Evolutionary conservation across 1,140 invertebrate species (phyloP).

Genomic region (Drosophila subobscura): DNA sequence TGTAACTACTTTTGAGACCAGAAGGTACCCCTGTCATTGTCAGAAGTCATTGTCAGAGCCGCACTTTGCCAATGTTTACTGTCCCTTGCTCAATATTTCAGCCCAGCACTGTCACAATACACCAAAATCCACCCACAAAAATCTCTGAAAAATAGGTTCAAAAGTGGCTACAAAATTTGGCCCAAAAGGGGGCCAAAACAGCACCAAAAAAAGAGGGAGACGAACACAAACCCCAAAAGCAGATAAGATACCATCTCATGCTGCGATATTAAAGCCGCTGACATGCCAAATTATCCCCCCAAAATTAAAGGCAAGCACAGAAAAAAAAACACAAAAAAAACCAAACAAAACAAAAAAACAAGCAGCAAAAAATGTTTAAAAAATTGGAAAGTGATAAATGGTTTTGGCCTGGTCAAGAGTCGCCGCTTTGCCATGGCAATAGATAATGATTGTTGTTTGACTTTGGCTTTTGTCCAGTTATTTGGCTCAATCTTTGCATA

Average conservation of each 20-base stretch:
- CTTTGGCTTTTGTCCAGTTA: slow-evolving; percentile 57
- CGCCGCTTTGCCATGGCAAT: not conserved
- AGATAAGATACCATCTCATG: slow-evolving; percentile 33
- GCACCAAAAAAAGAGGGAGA: not conserved
- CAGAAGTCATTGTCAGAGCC: no score
- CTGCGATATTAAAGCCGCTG: slow-evolving; percentile 54
- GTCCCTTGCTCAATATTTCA: not conserved
- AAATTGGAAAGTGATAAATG: slow-evolving; percentile 74
- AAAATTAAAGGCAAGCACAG: slow-evolving; percentile 59
- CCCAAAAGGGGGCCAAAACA: not conserved
- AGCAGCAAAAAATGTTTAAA: slow-evolving; percentile 26
- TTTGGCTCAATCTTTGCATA: slow-evolving; percentile 74
- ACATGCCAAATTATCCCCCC: slow-evolving; percentile 59
- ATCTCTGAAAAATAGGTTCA: no score
- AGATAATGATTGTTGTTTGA: slow-evolving; percentile 38
- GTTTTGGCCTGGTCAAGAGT: slow-evolving; percentile 59
- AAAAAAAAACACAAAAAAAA: slow-evolving; percentile 28
- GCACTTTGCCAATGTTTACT: no score
- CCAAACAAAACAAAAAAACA: slow-evolving; percentile 24
- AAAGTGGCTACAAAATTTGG: no score
- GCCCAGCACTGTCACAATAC: not conserved
- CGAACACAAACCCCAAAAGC: not conserved
- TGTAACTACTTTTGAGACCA: no score
- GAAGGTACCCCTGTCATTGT: no score
- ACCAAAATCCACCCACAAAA: slow-evolving; percentile 15